These are phyloP conservation scores for Arctocebus calabarensis DNA, from an alignment of 2,797 vertebrate species.

Conservation along the genomic window DNA sequence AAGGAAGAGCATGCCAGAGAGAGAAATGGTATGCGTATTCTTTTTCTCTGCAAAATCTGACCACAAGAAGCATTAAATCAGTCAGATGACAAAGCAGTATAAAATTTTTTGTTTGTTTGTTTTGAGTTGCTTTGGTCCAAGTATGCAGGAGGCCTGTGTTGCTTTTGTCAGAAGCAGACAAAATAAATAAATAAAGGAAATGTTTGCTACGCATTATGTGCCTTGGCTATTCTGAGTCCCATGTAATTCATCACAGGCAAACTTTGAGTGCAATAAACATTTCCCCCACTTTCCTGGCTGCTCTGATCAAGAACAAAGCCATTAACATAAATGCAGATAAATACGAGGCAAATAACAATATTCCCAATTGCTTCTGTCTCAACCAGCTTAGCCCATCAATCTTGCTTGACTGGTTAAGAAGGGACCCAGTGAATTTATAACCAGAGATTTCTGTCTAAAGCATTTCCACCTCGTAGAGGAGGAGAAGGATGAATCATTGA, in stretches of 20 bases:
- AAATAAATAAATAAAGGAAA: background rate
- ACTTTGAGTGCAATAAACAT: conserved; percentile 68
- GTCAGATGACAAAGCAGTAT: conserved; percentile 69
- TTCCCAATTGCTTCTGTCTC: conserved; percentile 74
- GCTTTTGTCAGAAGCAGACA: conserved; percentile 38
- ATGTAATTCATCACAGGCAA: conserved; percentile 67
- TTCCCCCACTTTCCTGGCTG: conserved; percentile 21
- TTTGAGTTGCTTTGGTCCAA: conserved; percentile 55
- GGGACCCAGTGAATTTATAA: conserved; percentile 54
- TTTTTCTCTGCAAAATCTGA: conserved; percentile 68
- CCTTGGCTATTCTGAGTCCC: conserved; percentile 51
- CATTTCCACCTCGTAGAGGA: background rate
- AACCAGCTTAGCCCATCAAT: conserved; percentile 68
- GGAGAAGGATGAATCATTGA: background rate
- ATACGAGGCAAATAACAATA: conserved; percentile 67
- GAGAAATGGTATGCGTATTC: conserved; percentile 21
- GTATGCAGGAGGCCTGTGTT: conserved; percentile 47
- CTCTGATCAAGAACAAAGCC: conserved; percentile 76
- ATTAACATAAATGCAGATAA: conserved; percentile 83
- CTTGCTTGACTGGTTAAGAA: conserved; percentile 69
- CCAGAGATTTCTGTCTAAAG: background rate
- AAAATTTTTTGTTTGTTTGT: conserved; percentile 31
- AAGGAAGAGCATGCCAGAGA: background rate
- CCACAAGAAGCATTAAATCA: conserved; percentile 74
- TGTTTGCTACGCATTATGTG: background rate